Conservation (phyloP, 2,797 vertebrate genomes). For the Paguma larvata region DNA sequence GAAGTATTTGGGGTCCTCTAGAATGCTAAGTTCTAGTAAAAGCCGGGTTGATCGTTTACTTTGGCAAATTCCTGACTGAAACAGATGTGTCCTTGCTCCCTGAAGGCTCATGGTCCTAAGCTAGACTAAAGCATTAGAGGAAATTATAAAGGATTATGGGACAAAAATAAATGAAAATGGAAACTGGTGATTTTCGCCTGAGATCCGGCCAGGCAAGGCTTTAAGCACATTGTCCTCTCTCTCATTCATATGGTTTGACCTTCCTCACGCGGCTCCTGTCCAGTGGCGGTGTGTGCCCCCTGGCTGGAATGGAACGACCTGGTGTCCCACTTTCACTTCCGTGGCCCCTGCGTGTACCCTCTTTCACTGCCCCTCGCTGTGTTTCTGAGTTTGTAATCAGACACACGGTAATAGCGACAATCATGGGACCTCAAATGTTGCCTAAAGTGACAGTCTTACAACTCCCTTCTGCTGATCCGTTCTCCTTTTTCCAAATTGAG, state of each 20-base stretch:
- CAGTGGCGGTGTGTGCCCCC: not conserved
- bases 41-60: constrained; percentile 50
- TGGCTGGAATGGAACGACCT: not conserved
- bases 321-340: not conserved
- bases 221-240: not conserved
- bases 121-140: constrained; percentile 64
- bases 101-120: constrained; percentile 6
- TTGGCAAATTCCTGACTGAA: constrained; percentile 55
- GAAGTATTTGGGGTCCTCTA: constrained; percentile 61
- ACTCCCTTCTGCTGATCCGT: not conserved
- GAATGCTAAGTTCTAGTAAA: constrained; percentile 66
- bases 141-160: constrained; percentile 52
- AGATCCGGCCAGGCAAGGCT: not conserved
- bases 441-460: not conserved
- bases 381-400: constrained; percentile 23
- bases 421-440: accelerated
- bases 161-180: not conserved
- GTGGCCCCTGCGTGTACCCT: accelerated
- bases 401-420: not conserved
- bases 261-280: not conserved
- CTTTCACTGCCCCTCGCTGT: not conserved
- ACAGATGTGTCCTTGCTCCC: constrained; percentile 69
- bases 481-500: not conserved
- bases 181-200: constrained; percentile 40
- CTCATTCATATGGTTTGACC: not conserved